Conservation (phyloP, 1,140 invertebrate species). For the Macrobrachium rosenbergii region DNA sequence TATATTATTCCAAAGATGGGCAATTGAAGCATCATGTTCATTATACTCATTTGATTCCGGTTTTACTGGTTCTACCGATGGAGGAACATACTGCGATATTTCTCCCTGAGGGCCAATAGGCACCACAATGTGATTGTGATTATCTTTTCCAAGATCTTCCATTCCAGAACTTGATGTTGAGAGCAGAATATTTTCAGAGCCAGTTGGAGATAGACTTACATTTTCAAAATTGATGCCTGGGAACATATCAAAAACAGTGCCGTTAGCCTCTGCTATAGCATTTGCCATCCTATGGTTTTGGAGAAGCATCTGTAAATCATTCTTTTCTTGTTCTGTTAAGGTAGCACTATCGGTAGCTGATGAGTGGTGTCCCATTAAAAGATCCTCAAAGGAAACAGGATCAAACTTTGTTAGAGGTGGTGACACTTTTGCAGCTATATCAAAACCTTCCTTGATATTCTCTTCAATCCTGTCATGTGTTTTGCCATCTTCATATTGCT, state of each 20-base stretch:
- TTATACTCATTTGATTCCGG: background rate
- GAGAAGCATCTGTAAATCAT: conserved; percentile 27
- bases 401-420: too few relatives aligned
- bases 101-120: background rate
- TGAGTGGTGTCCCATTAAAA: too few relatives aligned
- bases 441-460: too few relatives aligned
- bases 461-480: too few relatives aligned
- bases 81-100: background rate
- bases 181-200: too few relatives aligned
- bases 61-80: background rate
- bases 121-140: background rate
- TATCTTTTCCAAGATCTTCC: background rate
- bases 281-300: conserved; percentile 37
- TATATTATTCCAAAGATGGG: conserved; percentile 55
- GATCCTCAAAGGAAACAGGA: too few relatives aligned
- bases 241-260: background rate
- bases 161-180: background rate
- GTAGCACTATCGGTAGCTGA: background rate
- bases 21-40: conserved; percentile 36
- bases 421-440: too few relatives aligned
- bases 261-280: conserved; percentile 18
- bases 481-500: too few relatives aligned
- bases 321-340: conserved; percentile 24
- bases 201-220: too few relatives aligned
- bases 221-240: too few relatives aligned